These are phyloP conservation scores for Bufo gargarizans DNA, from an alignment of 2,113 vertebrate genomes.

Conservation along the genomic window DNA sequence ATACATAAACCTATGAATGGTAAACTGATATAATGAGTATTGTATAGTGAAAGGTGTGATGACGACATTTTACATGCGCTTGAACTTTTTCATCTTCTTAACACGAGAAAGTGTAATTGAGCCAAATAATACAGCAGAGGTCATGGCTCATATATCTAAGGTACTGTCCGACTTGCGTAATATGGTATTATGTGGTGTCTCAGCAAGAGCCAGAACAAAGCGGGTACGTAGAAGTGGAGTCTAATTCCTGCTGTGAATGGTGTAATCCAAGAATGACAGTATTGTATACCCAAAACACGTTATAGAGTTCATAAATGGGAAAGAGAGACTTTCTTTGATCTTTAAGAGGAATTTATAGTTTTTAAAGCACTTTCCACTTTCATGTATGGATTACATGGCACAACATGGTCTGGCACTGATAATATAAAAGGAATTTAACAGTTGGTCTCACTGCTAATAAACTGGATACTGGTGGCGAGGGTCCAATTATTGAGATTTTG, in stretches of 20 bases:
- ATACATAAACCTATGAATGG: not conserved
- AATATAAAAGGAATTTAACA: not conserved
- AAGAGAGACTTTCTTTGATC: slow-evolving; percentile 36
- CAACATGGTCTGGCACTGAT: not conserved
- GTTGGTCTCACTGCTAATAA: not conserved
- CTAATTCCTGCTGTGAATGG: slow-evolving; percentile 29
- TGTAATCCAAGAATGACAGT: slow-evolving; percentile 41
- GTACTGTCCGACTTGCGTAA: slow-evolving; percentile 19
- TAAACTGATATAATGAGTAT: not conserved
- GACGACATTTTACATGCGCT: not conserved
- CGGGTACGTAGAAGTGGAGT: slow-evolving; percentile 42
- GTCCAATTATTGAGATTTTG: no score
- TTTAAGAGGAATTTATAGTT: slow-evolving; percentile 10
- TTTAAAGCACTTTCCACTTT: not conserved
- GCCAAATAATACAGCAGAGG: slow-evolving; percentile 3
- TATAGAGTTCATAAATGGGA: slow-evolving; percentile 21
- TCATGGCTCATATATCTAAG: slow-evolving; percentile 43
- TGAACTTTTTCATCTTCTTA: not conserved
- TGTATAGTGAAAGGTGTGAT: not conserved
- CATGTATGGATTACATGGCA: not conserved
- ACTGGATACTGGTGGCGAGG: not conserved
- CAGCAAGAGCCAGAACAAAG: slow-evolving; percentile 52
- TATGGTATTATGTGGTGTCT: slow-evolving; percentile 41
- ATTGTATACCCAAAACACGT: slow-evolving; percentile 28
- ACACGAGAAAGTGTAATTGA: slow-evolving; percentile 36